Percentiles rank a stretch among this genome's conserved stretches.
phyloP scores from a whole-genome alignment of 1,140 invertebrate species.

The Cyclargus thomasi region DNA sequence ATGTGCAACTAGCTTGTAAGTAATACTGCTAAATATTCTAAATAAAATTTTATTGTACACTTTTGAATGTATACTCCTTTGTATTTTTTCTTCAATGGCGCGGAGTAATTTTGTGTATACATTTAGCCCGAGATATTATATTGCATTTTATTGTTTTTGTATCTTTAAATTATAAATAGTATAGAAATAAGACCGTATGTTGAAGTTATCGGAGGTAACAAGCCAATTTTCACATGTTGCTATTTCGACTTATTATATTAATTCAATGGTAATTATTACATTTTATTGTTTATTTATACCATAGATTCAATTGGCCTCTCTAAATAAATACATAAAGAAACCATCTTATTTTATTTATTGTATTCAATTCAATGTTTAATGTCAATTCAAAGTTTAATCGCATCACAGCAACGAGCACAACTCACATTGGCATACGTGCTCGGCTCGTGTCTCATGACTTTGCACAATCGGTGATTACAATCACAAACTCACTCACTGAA shows the following conservation, averaged over 20 bases:
- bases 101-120: slow-evolving; percentile 24
- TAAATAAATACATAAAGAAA: slow-evolving; percentile 45
- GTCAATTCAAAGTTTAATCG: too few species aligned
- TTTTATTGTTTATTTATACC: slow-evolving; percentile 31
- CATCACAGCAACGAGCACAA: too few species aligned
- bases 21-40: neutral
- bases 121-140: slow-evolving; percentile 19
- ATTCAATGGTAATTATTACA: slow-evolving; percentile 15
- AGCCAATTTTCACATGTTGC: slow-evolving; percentile 29
- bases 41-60: neutral
- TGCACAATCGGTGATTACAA: too few species aligned
- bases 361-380: too few species aligned
- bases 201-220: neutral
- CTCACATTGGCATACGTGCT: too few species aligned
- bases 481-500: too few species aligned
- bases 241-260: slow-evolving; percentile 25
- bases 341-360: neutral
- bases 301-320: slow-evolving; percentile 65
- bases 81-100: slow-evolving; percentile 33
- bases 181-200: slow-evolving; percentile 8
- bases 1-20: neutral
- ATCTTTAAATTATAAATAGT: slow-evolving; percentile 17
- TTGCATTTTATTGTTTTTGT: slow-evolving; percentile 21
- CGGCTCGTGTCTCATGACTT: too few species aligned
- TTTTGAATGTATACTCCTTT: neutral